Conservation (phyloP, 1,140 invertebrate genomes). For the Atta colombica region DNA sequence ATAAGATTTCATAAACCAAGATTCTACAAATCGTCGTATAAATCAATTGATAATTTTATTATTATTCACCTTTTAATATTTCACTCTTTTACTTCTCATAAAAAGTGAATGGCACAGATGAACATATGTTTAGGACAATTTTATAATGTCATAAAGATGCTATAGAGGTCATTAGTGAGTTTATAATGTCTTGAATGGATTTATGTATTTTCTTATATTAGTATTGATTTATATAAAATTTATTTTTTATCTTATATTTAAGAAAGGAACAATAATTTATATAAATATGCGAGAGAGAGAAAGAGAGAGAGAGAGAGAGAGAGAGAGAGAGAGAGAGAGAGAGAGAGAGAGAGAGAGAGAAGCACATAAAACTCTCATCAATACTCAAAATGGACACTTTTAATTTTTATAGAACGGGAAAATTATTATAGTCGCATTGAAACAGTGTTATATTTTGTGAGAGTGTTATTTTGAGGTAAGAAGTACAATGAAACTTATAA, state of each 20-base stretch:
- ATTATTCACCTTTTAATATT: conserved; percentile 13
- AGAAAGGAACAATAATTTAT: not conserved
- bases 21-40: not conserved
- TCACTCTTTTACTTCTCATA: not conserved
- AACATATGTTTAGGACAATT: conserved; percentile 5
- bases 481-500: too few species aligned
- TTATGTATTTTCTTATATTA: not conserved
- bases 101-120: conserved; percentile 31
- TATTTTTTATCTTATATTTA: not conserved
- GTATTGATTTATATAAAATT: not conserved
- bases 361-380: not conserved
- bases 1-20: not conserved
- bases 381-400: not conserved
- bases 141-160: conserved; percentile 21
- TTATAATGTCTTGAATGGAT: not conserved
- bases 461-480: too few species aligned
- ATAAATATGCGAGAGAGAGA: not conserved
- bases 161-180: not conserved
- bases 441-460: too few species aligned
- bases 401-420: not conserved
- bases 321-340: too few species aligned
- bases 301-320: too few species aligned
- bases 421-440: too few species aligned
- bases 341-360: too few species aligned
- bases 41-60: conserved; percentile 10